phyloP scores from a whole-genome alignment of 2,113 vertebrate species.

The Hemibagrus wyckioides region DNA sequence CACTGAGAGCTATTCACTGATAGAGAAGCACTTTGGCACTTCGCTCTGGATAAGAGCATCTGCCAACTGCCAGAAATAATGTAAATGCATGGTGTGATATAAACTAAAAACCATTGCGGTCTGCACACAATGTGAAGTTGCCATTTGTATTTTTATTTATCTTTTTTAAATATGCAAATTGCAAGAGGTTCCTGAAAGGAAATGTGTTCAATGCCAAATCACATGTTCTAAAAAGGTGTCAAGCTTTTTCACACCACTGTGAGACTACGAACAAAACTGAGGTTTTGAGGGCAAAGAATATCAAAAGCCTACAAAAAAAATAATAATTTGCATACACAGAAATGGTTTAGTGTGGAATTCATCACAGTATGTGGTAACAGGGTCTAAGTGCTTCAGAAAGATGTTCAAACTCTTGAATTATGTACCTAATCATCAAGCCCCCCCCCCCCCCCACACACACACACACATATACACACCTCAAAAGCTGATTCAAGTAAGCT shows the following conservation, averaged over 20 bases:
- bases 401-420: constrained; percentile 33
- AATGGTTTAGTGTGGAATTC: constrained; percentile 63
- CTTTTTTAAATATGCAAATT: neutral
- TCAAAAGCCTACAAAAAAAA: constrained; percentile 53
- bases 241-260: constrained; percentile 49
- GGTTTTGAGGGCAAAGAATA: constrained; percentile 55
- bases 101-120: too few species aligned
- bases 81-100: too few species aligned
- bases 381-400: constrained; percentile 31
- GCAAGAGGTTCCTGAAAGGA: constrained; percentile 43
- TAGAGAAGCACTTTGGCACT: too few species aligned
- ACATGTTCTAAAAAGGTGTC: constrained; percentile 33
- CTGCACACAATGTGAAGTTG: neutral
- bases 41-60: too few species aligned
- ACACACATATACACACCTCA: neutral
- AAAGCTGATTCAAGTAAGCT: neutral
- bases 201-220: constrained; percentile 11
- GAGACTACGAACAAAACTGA: constrained; percentile 57
- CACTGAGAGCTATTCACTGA: too few species aligned
- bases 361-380: constrained; percentile 36
- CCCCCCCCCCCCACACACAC: constrained; percentile 24
- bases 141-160: neutral
- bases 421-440: constrained; percentile 42
- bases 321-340: constrained; percentile 60
- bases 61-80: too few species aligned